Evolutionary conservation across 2,888 invertebrate genomes (phyloP), one percentile per base, ranked within the genome.

Genomic region (Thymelicus lineola): DNA sequence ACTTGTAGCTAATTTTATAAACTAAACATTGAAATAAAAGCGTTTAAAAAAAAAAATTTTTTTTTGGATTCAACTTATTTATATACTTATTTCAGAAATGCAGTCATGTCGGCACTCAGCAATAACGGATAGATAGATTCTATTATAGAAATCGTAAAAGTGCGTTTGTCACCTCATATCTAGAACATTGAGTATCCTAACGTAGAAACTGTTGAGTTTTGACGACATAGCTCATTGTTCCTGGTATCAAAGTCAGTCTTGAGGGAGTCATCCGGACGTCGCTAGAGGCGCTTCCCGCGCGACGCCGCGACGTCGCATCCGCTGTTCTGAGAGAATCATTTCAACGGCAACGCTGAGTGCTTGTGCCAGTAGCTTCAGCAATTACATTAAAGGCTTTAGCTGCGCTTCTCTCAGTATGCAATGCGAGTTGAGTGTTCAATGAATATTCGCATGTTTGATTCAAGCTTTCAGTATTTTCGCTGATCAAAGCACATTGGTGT

Each of bases 361-460:
- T 50, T 6, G 17, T 50, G 42, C n/a, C 59, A 64, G 20, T 53
- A 59, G 35, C 57, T 57, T 28, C 57, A 28, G 50, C 70, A 64
- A 64, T 64, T 70, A 70, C 70, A 64, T 70, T 63, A 69, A 69
- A 57, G 42, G 45, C 42, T 35, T 60, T 59, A 53, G 28, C 55
- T 57, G 55, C 53, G 53, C 53, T 20, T 7, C 35, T 60, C 50
- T 68, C 61, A 46, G 55, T 68, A 68, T 38, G 60, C 38, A 50
- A 35, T 50, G 50, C 59, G 53, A 61, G 53, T 61, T 45, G 60
- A 59, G 50, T 60, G 61, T 68, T 68, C 67, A 68, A 61, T 68
- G 55, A 55, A 45, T 60, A 62, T 20, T 55, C 45, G 60, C 67
- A 62, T 55, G 61, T 60, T 17, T 55, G 67, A 60, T 17, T 45